Base-by-base conservation (phyloP, 2,888 invertebrate genomes). In the Sinohyriopsis cumingii region DNA sequence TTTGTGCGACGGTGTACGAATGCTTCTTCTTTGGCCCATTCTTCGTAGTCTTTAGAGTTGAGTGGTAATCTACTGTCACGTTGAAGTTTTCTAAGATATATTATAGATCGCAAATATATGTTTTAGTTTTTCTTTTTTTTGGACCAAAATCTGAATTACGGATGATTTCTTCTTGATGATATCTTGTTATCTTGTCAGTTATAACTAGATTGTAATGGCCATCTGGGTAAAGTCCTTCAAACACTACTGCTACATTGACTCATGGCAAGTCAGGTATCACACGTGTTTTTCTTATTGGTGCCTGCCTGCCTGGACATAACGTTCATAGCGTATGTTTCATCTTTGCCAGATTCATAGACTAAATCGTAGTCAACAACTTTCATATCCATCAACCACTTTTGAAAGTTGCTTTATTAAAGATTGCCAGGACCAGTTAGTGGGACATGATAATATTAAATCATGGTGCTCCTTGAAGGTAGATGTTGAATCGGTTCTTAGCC, bases 1-100 rank as follows among this genome's bases (percentile, higher is more conserved):
- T 64, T 75, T n/a, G 69, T 59, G 54, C 28, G 18, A 55, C 68
- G 76, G 59, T 75, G 75, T 28, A 65, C 20, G 33, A 75, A 70
- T 22, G 68, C 70, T 55, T 69, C 63, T 65, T 65, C 65, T 54
- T 19, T 24, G 22, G 68, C 67, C 65, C 68, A 75, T 20, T 66
- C 59, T 20, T 18, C 54, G 62, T 74, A 74, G 18, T 71, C 71
- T 57, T 65, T 59, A 19, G 63, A 75, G 55, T 63, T 68, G 45
- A 76, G 75, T 45, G 76, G 71, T 20, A 71, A 68, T 66, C 71
- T 71, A 70, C 69, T 74, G 65, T 73, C 72, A 18, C 22, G 60
- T 60, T 65, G 55, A 25, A 69, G 18, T 54, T n/a, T 24, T 45
- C 24, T 24, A 20, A 68, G 70, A 25, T n/a, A 56, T 70, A 28